A percentile compares a stretch with the other conserved stretches of the same genome.
Evolutionary conservation across 2,113 vertebrate genomes (phyloP).

Genomic region (Syrmaticus mikado): DNA sequence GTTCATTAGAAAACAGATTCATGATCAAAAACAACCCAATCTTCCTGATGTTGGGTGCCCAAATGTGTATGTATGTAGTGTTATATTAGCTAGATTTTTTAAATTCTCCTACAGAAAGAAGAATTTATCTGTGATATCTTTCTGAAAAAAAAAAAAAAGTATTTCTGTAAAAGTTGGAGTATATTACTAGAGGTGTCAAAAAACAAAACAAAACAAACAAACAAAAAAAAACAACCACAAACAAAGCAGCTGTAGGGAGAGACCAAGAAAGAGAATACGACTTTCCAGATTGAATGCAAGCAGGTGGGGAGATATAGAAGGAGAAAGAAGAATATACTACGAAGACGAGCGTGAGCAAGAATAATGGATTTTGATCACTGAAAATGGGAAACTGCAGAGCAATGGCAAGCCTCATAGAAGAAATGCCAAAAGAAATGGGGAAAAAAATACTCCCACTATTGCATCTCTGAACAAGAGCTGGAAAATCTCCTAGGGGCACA

Average conservation of each 20-base stretch:
- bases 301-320: not conserved
- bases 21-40: not conserved
- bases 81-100: not conserved
- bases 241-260: not conserved
- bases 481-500: not conserved
- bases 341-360: not conserved
- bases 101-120: not conserved
- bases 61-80: not conserved
- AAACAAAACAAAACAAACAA: no score
- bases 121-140: not conserved
- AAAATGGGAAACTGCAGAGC: not conserved
- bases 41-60: not conserved
- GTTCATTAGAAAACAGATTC: not conserved
- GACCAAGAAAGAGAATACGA: not conserved
- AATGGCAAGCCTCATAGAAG: not conserved
- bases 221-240: not conserved
- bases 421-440: not conserved
- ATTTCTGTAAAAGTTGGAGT: not conserved
- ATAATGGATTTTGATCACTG: rapidly evolving
- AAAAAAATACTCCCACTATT: not conserved
- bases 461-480: not conserved
- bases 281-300: not conserved
- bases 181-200: not conserved
- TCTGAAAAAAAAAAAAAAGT: not conserved
- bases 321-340: not conserved